A percentile compares a stretch with the other conserved stretches of the same genome.
phyloP scores from a whole-genome alignment of 2,113 vertebrate genomes.

The Suncus etruscus region DNA sequence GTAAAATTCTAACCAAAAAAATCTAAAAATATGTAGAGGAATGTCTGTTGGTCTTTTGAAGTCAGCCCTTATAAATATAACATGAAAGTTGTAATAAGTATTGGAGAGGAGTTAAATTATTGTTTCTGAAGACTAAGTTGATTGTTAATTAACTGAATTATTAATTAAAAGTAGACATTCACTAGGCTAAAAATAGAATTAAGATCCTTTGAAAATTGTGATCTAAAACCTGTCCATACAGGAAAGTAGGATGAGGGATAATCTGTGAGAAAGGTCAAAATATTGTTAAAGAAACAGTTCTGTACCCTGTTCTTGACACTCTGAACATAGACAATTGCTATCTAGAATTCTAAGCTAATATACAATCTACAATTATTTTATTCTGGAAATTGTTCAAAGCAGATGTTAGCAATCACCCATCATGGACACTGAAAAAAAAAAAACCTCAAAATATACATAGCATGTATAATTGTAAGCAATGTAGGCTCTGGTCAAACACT shows the following conservation, averaged over 20 bases:
- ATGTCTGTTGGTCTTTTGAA: slow-evolving; percentile 49
- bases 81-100: slow-evolving; percentile 42
- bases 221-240: not conserved
- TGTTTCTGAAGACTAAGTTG: not conserved
- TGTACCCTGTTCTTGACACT: not conserved
- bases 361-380: slow-evolving; percentile 55
- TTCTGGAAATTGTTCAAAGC: slow-evolving; percentile 63
- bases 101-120: slow-evolving; percentile 3
- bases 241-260: not conserved
- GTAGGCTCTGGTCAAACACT: slow-evolving; percentile 70
- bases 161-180: slow-evolving; percentile 41
- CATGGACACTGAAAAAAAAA: slow-evolving; percentile 55
- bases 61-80: slow-evolving; percentile 27
- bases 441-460: slow-evolving; percentile 70
- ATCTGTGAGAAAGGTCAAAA: not conserved
- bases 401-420: slow-evolving; percentile 72
- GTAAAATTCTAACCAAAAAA: slow-evolving; percentile 21
- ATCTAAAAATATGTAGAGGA: slow-evolving; percentile 45
- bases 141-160: slow-evolving; percentile 47
- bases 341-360: slow-evolving; percentile 42
- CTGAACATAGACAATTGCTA: not conserved
- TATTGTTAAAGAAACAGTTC: not conserved
- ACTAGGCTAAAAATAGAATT: not conserved
- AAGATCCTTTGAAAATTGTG: slow-evolving; percentile 44
- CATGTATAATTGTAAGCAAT: slow-evolving; percentile 73